These are phyloP conservation scores for Clarias macrocephalus DNA, from an alignment of 2,113 vertebrate genomes.

Conservation along the genomic window DNA sequence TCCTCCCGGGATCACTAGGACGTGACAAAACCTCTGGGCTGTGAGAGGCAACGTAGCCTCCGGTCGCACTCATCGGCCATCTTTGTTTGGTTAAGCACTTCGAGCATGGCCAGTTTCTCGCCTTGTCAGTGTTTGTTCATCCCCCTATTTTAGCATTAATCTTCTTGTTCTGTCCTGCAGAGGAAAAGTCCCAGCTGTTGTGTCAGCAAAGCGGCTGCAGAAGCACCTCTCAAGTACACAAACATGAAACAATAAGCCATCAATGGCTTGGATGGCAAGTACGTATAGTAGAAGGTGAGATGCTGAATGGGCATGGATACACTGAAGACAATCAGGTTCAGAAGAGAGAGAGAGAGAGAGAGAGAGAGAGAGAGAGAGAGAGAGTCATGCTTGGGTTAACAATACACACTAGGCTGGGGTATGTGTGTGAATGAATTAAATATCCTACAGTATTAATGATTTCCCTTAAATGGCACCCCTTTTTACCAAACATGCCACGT, in stretches of 20 bases:
- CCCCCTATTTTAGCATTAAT: conserved; percentile 46
- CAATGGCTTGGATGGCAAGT: background rate
- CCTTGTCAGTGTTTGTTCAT: conserved; percentile 51
- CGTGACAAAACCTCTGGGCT: conserved; percentile 32
- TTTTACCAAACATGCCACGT: background rate
- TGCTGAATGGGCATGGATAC: conserved; percentile 17
- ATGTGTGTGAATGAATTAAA: background rate
- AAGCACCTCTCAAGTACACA: conserved; percentile 16
- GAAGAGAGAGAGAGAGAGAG: background rate
- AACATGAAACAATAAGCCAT: background rate
- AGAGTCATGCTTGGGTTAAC: background rate
- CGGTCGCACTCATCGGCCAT: conserved; percentile 18
- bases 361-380: background rate
- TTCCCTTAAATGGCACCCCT: background rate
- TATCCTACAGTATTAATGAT: background rate
- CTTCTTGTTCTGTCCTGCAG: conserved; percentile 23
- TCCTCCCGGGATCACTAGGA: conserved; percentile 5
- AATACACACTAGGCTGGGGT: background rate
- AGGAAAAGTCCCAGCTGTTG: conserved; percentile 39
- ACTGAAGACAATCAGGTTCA: background rate
- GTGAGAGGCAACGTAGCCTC: conserved; percentile 19
- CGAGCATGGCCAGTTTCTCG: conserved; percentile 38
- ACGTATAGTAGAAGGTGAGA: background rate
- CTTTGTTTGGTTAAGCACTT: conserved; percentile 49
- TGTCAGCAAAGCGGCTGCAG: conserved; percentile 17